Conservation (phyloP, 2,888 invertebrate species). For the Neoascia interrupta region DNA sequence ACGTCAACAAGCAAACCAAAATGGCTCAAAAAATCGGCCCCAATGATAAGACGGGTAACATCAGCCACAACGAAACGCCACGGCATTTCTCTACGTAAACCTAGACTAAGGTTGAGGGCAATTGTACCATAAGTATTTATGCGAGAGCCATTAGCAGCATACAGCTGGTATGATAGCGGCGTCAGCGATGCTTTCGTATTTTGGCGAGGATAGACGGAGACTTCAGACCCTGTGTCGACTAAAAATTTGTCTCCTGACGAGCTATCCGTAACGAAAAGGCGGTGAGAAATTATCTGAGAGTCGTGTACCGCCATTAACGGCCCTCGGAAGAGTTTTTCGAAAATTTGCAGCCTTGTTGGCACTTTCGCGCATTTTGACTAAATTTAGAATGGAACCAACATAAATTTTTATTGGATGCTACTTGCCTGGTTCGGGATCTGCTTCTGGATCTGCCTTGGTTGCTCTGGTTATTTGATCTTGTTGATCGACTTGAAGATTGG, state of each 20-base stretch:
- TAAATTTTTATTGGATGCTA: not conserved
- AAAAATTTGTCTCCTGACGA: conserved; percentile 13
- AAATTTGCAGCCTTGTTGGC: not conserved
- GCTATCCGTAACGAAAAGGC: conserved; percentile 6
- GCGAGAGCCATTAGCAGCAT: too few species aligned
- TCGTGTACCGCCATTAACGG: conserved; percentile 12
- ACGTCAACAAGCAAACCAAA: too few species aligned
- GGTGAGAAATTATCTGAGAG: not conserved
- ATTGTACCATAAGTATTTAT: too few species aligned
- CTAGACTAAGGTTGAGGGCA: too few species aligned
- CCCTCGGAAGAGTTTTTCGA: conserved; percentile 14
- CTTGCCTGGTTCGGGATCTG: not conserved
- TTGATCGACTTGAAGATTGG: not conserved
- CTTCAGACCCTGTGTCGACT: conserved; percentile 43
- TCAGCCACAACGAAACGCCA: too few species aligned
- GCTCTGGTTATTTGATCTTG: not conserved
- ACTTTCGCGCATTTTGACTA: not conserved
- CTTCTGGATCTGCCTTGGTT: too few species aligned
- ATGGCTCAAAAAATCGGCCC: too few species aligned
- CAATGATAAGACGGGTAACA: too few species aligned
- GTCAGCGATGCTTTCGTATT: too few species aligned
- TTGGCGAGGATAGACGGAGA: conserved; percentile 40
- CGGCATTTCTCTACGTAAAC: too few species aligned
- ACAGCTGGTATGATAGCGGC: too few species aligned
- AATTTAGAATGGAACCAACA: not conserved